phyloP scores from a whole-genome alignment of 2,113 vertebrate species.

The Carettochelys insculpta region DNA sequence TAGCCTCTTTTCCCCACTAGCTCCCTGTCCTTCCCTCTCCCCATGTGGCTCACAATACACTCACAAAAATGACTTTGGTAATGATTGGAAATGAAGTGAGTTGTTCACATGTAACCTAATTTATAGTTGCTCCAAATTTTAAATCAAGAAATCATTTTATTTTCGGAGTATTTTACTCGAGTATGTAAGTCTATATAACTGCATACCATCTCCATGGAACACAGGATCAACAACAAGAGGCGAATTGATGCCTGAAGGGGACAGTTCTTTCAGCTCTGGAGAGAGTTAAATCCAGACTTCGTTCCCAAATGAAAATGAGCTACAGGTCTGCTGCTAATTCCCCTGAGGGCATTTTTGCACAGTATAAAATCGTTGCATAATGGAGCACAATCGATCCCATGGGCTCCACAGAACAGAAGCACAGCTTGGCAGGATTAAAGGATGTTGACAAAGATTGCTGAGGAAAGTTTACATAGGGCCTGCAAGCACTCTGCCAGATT shows the following conservation, averaged over 20 bases:
- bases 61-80: not conserved
- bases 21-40: not conserved
- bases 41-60: not conserved
- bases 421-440: not conserved
- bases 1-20: fast-evolving
- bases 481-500: not conserved
- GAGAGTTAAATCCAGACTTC: not conserved
- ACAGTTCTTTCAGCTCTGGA: not conserved
- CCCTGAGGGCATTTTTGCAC: not conserved
- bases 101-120: not conserved
- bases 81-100: not conserved
- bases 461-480: not conserved
- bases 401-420: not conserved
- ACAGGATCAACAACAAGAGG: not conserved
- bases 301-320: not conserved
- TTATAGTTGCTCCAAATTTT: not conserved
- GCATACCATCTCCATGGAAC: not conserved
- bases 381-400: not conserved
- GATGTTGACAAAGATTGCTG: not conserved
- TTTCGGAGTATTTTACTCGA: not conserved
- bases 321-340: not conserved
- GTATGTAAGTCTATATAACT: not conserved
- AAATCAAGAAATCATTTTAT: not conserved
- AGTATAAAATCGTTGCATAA: not conserved
- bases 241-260: not conserved